Base-by-base conservation (phyloP, 2,888 invertebrate species). In the Vesta saturnalis region DNA sequence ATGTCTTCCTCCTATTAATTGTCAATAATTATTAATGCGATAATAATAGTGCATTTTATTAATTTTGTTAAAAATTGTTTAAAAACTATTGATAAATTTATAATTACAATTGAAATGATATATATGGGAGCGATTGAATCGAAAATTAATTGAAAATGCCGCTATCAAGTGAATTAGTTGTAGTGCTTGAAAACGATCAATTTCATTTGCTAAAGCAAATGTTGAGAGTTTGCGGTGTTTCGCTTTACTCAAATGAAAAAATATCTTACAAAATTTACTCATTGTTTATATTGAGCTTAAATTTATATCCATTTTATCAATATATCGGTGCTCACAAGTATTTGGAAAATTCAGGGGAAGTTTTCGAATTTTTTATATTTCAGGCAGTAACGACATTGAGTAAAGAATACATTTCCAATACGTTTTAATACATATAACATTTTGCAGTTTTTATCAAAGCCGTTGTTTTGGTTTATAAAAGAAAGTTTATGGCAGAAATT, bases 371-470 rank as follows among this genome's bases (percentile, higher is more conserved):
- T 35, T 56, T 49, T 16, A 55, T 65, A 55, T 65, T 72, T 43
- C 35, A 64, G 18, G 16, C 58, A 0, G 65, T 67, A 6, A 70
- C 65, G 1, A 56, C 52, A 1, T 58, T 72, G 30, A 70, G 72
- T 72, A 68, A 67, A 52, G 30, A 6, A n/a, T 30, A 30, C 30
- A 10, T 30, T 43, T 43, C 5, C 2, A n/a, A 43, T n/a, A 43
- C 3, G 2, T n/a, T 43, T 43, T 43, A 5, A n/a, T n/a, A 43
- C 43, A 3, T 43, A 23, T 23, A 3, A 12, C 12, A 43, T 30
- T 30, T 70, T 72, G n/a, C 52, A 72, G 72, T 71, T 14, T 46
- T 69, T 1, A 54, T 67, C n/a, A 72, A 72, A 43, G 55, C 57
- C n/a, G 56, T 43, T 10, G 72, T 71, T 10, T 14, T 72, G 54